A percentile compares a stretch with the other conserved stretches of the same genome.
Evolutionary conservation across 2,113 vertebrate species (phyloP).

Genomic region (Phrynosoma platyrhinos): DNA sequence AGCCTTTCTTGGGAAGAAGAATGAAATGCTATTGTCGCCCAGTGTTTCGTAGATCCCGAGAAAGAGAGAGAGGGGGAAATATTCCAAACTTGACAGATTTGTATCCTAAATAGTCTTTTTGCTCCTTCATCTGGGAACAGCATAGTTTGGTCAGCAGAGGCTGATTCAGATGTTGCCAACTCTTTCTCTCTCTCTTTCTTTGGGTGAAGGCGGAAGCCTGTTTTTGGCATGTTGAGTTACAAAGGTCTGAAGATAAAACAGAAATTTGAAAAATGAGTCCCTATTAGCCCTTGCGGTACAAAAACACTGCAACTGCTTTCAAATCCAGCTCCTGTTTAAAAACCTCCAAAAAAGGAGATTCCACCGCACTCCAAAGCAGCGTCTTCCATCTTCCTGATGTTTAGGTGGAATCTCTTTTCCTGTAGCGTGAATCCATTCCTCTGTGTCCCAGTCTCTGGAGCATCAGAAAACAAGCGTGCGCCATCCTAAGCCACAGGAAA

Average conservation of each 20-base stretch:
- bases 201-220: background rate
- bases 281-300: background rate
- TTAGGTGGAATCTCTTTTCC: too few species aligned
- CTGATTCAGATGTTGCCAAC: conserved; percentile 40
- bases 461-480: too few species aligned
- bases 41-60: conserved; percentile 63
- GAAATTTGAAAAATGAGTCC: background rate
- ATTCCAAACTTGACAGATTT: conserved; percentile 83
- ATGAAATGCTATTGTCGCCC: conserved; percentile 77
- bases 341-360: too few species aligned
- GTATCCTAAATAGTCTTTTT: conserved; percentile 75
- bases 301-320: background rate
- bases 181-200: background rate
- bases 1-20: conserved; percentile 86
- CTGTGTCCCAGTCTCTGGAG: too few species aligned
- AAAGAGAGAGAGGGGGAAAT: conserved; percentile 49
- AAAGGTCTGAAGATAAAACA: conserved; percentile 34
- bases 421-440: too few species aligned
- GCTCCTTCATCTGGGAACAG: conserved; percentile 61
- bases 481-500: too few species aligned
- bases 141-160: conserved; percentile 28
- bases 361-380: too few species aligned
- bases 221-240: background rate
- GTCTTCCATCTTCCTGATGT: too few species aligned
- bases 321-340: too few species aligned